Evolutionary conservation across 2,113 vertebrate genomes (phyloP), one percentile per base, ranked within the genome.

Genomic region (Tetrax tetrax): DNA sequence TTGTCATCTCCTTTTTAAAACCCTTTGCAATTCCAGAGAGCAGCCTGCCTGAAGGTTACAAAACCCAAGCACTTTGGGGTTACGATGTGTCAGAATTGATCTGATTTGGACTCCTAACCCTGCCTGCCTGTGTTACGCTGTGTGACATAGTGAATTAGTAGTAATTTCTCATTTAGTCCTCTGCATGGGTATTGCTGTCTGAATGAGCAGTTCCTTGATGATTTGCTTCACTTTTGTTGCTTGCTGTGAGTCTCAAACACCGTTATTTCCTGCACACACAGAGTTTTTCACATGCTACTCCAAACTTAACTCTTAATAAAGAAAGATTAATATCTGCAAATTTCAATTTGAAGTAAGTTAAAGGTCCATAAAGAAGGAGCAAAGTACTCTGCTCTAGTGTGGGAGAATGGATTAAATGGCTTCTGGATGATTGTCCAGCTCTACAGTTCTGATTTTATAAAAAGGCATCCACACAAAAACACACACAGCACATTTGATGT

Each of bases 401-500:
- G 41, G n/a, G 20, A 7, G 47, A 45, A 51, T 14, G 10, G 23
- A 68, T 25, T 59, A 63, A 81, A 86, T 19, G 33, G 51, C 4
- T 83, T 66, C 71, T 75, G 31, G 14, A 54, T 6, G 18, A 28
- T 14, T 59, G 9, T 12, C 6, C 17, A 65, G 37, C 43, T 70
- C 81, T 54, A 19, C 33, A 78, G 63, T 89, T 70, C 50, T 83
- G 33, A 51, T 81, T 94, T 77, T 63, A 3, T 43, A 9, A 10
- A 35, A 74, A 89, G 28, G 14, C 6, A 63, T 3, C 18, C 2
- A 1, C 29, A 71, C 13, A 66, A 59, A 57, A 7, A 59, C 6
- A 11, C 6, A 11, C 2, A 14, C 8, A 51, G 23, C 13, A 4
- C 5, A 8, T 83, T 50, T 0, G 2, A 9, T 51, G 51, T 56